These are phyloP conservation scores for Catagonus wagneri DNA, from an alignment of 2,113 vertebrate genomes.

Conservation along the genomic window DNA sequence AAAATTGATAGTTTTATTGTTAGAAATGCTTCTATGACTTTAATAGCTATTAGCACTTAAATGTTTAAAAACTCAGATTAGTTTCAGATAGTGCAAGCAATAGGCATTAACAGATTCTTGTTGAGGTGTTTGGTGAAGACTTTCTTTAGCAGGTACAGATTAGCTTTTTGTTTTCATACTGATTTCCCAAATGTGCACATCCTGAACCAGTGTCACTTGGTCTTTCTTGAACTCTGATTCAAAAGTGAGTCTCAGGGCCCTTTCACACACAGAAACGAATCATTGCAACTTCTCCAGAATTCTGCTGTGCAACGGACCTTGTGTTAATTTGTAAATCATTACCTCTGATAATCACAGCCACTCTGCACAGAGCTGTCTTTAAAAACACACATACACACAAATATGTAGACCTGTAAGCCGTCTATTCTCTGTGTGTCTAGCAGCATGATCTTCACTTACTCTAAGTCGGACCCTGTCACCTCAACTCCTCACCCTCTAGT, in stretches of 20 bases:
- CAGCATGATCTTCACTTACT: neutral
- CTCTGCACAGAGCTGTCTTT: neutral
- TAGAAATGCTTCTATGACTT: neutral
- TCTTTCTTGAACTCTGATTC: neutral
- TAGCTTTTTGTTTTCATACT: neutral
- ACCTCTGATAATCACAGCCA: neutral
- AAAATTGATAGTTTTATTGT: neutral
- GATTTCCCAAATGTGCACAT: neutral
- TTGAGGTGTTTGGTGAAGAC: neutral
- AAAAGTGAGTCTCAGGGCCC: neutral
- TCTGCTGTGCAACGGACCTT: neutral
- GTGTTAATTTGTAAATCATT: neutral
- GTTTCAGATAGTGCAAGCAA: neutral
- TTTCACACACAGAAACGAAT: neutral
- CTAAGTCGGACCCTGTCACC: neutral
- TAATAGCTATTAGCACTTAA: neutral
- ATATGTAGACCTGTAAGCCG: neutral
- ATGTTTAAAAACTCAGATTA: neutral
- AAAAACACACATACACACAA: neutral
- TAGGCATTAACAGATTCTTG: neutral
- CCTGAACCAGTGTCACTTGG: neutral
- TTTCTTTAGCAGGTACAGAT: neutral
- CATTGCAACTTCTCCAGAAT: too few species aligned
- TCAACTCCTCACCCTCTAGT: rapidly evolving
- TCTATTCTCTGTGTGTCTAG: neutral